These are phyloP conservation scores for Myotis myotis DNA, from an alignment of 2,797 vertebrate genomes.

Conservation along the genomic window DNA sequence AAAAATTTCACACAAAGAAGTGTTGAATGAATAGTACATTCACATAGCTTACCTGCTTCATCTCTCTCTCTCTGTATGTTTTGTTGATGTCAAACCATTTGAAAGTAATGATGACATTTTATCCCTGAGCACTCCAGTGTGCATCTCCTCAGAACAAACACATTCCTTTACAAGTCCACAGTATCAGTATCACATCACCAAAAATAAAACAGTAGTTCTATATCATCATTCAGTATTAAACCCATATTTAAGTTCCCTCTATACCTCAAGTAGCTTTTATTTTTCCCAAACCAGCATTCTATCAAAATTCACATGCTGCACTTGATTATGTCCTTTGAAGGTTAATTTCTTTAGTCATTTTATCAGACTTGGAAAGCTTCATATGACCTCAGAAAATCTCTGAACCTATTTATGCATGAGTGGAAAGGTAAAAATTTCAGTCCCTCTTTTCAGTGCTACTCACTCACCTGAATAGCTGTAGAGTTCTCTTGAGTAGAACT, in stretches of 20 bases:
- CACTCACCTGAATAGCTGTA: background rate
- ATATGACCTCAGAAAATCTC: background rate
- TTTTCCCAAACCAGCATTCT: background rate
- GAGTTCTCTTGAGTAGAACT: background rate
- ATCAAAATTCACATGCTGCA: background rate
- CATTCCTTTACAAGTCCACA: background rate
- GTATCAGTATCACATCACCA: background rate
- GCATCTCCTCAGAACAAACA: background rate
- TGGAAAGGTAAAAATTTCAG: background rate
- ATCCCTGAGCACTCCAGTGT: background rate
- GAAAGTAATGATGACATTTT: background rate
- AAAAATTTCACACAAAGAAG: background rate
- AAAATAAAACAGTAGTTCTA: background rate
- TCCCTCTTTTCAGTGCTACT: background rate
- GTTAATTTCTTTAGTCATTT: background rate
- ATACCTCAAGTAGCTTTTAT: background rate
- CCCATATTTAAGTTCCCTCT: background rate
- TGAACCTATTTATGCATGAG: background rate
- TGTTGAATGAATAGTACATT: background rate
- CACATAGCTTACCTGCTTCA: background rate
- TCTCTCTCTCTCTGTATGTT: background rate
- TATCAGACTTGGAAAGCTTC: conserved; percentile 26
- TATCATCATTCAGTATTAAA: background rate
- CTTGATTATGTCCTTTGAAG: background rate
- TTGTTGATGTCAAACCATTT: background rate